Base-by-base conservation (phyloP, 2,113 vertebrate genomes). In the Benitochromis conjunctus region DNA sequence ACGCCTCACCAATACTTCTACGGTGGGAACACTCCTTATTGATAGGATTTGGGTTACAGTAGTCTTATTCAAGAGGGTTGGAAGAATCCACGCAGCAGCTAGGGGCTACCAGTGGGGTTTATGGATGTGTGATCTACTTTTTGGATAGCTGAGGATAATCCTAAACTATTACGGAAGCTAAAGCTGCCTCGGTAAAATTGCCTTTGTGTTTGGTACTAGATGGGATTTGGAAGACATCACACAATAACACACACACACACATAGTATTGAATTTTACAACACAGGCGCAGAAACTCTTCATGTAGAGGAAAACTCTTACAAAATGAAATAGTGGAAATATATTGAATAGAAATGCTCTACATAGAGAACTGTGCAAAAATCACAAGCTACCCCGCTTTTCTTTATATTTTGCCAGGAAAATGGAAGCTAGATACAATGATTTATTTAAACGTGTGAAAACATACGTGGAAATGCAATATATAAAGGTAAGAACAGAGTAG, bases 51-150 rank as follows among this genome's bases (percentile, higher is more conserved):
- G 29, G 43, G 26, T 85, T 38, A 51, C 12, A 46, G 51, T 14
- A 51, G 69, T 51, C 26, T 87, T 86, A 79, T 87, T 78, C 55
- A 12, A 41, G 3, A 58, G 58, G 29, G 10, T 29, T 84, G 74
- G 19, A 80, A 48, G 53, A 19, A 85, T 86, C 78, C 48, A 82
- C 31, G 14, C 10, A 9, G 55, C 57, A 34, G 34, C n/a, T 8
- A 18, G 36, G 4, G 46, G 66, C 80, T 69, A 36, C 60, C 11
- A 62, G 80, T 71, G 69, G 60, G 69, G 60, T 85, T 90, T 85
- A 79, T 83, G 54, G 82, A 83, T 89, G 77, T 87, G 57, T 78
- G 81, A 86, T 93, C 79, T 80, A 80, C 64, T 89, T 86, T 86
- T 51, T 84, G 62, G 71, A 80, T 41, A 82, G 43, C 69, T 71